Base-by-base conservation (phyloP, 2,888 invertebrate species). In the Herminia tarsipennalis region DNA sequence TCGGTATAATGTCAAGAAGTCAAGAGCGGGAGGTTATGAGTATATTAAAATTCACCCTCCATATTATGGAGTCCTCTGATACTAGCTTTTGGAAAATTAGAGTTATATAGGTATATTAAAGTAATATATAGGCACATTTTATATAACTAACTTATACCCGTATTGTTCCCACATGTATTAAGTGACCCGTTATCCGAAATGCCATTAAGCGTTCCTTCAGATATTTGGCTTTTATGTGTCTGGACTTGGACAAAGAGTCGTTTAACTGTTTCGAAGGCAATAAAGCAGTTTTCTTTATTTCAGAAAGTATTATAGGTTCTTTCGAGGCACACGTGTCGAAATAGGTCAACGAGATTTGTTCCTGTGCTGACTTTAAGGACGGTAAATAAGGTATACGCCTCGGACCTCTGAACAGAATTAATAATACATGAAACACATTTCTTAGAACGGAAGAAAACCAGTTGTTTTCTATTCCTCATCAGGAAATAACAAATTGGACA, bases 201-300 rank as follows among this genome's bases (percentile, higher is more conserved):
- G 66, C 73, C 70, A 80, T 81, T 76, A 84, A 82, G 75, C 58
- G 67, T 64, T 72, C 64, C 70, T 63, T 75, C 64, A 52, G 70
- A 78, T 78, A 77, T 83, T 83, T 68, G 76, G 73, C 65, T 85
- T 86, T 88, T 86, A 86, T 86, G 81, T 81, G 87, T 86, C 86
- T 86, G 85, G 83, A 80, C 59, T 61, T 51, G 74, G 72, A 86
- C 86, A 86, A 86, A 84, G 85, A 78, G 68, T 70, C 76, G 71
- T 79, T 82, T 81, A 80, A 83, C 83, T 73, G 76, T 76, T 75
- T 66, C 70, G 69, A 69, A 72, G 72, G 75, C 68, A 73, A 78
- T 83, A 84, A 86, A 86, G 62, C 66, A 78, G 73, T 80, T 77
- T 75, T 73, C 72, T 78, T 80, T 80, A 81, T 78, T 80, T 77